phyloP scores from a whole-genome alignment of 2,888 invertebrate genomes.

The Tenthredo mesomela region DNA sequence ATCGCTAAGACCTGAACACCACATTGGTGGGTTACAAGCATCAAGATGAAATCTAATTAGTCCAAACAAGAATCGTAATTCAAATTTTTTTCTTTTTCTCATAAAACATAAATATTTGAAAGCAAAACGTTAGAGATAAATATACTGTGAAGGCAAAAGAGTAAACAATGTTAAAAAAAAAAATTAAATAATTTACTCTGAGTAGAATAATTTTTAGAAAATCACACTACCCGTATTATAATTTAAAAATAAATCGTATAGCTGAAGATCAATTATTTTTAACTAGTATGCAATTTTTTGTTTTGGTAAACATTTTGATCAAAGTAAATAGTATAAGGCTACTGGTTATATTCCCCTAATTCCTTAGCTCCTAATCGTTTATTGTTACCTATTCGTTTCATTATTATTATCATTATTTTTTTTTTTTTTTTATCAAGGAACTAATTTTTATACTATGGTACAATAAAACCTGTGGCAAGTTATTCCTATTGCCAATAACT shows the following conservation, averaged over 20 bases:
- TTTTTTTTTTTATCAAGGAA: constrained; percentile 9
- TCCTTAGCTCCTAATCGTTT: constrained; percentile 1
- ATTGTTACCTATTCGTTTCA: constrained; percentile 23
- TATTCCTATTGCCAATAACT: neutral
- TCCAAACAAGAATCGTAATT: neutral
- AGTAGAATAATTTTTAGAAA: neutral
- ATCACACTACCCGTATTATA: neutral
- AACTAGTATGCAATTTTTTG: neutral
- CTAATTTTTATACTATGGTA: constrained; percentile 17
- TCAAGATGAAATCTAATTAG: neutral
- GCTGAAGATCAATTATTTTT: neutral
- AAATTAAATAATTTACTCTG: neutral
- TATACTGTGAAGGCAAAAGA: neutral
- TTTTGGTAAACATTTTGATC: neutral
- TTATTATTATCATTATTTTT: neutral
- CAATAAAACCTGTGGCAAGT: neutral
- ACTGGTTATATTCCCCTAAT: constrained; percentile 25
- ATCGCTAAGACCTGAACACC: constrained; percentile 36
- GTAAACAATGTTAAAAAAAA: neutral
- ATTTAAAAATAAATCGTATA: neutral
- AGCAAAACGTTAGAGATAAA: neutral
- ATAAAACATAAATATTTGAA: neutral
- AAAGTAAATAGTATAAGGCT: neutral
- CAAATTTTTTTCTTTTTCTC: neutral
- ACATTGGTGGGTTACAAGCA: neutral